A percentile compares a stretch with the other conserved stretches of the same genome.
These are phyloP conservation scores for Seira sanloemensis DNA, from an alignment of 2,888 invertebrate species.

Conservation along the genomic window DNA sequence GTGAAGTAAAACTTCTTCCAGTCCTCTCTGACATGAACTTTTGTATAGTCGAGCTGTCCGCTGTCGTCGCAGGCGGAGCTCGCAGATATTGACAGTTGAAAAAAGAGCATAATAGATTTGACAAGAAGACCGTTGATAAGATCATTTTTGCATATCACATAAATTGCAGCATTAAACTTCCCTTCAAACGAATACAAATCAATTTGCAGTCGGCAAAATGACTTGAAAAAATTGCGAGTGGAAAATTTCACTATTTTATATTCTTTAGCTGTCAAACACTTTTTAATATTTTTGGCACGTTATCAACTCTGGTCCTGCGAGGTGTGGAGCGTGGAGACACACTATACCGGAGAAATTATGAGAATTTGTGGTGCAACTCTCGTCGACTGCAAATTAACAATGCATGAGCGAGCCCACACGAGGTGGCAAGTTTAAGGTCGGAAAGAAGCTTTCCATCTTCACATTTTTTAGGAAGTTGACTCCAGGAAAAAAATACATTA, in stretches of 20 bases:
- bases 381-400: constrained; percentile 1
- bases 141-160: constrained; percentile 8
- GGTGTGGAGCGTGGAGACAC: background rate
- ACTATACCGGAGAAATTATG: no score
- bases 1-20: constrained; percentile 8
- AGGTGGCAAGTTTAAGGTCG: constrained; percentile 45
- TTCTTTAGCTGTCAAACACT: background rate
- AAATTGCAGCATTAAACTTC: background rate
- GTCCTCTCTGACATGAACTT: background rate
- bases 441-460: background rate
- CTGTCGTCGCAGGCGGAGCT: background rate
- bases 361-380: background rate
- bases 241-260: background rate
- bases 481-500: background rate
- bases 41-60: background rate
- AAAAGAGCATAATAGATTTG: constrained; percentile 44
- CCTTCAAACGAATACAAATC: background rate
- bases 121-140: constrained; percentile 27
- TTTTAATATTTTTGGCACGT: constrained; percentile 21
- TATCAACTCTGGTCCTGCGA: background rate
- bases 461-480: background rate
- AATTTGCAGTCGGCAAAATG: background rate
- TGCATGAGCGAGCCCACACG: constrained; percentile 5
- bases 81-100: constrained; percentile 43
- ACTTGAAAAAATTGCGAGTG: background rate